These are phyloP conservation scores for Panthera tigris DNA, from an alignment of 2,113 vertebrate species.

Conservation along the genomic window DNA sequence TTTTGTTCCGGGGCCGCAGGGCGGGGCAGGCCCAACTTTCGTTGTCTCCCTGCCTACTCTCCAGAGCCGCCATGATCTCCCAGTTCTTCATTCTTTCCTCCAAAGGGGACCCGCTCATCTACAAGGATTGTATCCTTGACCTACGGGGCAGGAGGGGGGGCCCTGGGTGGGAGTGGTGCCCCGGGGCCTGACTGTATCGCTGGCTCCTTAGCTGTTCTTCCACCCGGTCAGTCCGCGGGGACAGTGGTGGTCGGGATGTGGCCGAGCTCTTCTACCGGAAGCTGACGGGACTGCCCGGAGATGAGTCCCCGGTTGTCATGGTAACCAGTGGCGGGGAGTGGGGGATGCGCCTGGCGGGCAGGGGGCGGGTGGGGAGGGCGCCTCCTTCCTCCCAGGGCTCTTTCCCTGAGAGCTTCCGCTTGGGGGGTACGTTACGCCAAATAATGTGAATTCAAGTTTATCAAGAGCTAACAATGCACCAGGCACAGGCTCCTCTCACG, in stretches of 20 bases:
- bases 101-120: constrained; percentile 92
- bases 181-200: background rate
- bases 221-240: constrained; percentile 86
- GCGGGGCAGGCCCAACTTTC: constrained; percentile 34
- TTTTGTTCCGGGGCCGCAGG: constrained; percentile 60
- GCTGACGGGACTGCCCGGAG: constrained; percentile 87
- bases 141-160: background rate
- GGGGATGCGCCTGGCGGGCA: background rate
- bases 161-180: background rate
- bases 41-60: background rate
- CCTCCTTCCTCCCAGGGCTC: background rate
- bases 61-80: constrained; percentile 86
- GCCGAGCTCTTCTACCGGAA: constrained; percentile 89
- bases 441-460: background rate
- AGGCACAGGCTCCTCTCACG: background rate
- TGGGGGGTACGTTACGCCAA: background rate
- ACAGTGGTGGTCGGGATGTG: constrained; percentile 81
- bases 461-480: background rate
- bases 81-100: constrained; percentile 93
- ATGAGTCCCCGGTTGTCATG: constrained; percentile 93
- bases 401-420: background rate
- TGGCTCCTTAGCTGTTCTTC: constrained; percentile 53
- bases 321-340: constrained; percentile 74
- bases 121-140: constrained; percentile 93
- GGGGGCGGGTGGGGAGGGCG: background rate